Evolutionary conservation across 2,888 invertebrate genomes (phyloP).

Genomic region (Coelopa pilipes): DNA sequence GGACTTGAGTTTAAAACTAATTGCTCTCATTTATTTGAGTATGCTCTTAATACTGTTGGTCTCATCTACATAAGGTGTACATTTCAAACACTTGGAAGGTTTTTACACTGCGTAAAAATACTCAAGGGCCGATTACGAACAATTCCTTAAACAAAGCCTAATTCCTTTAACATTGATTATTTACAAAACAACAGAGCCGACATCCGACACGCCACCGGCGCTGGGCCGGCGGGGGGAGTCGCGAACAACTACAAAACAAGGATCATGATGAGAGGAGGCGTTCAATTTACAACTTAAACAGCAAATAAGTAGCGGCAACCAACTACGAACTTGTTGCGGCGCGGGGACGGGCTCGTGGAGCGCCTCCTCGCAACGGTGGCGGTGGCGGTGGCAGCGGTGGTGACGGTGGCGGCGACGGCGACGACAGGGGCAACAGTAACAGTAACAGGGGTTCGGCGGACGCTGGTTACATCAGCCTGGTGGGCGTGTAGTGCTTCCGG

Average conservation of each 20-base stretch:
- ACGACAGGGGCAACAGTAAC: not conserved
- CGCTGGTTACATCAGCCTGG: constrained; percentile 12
- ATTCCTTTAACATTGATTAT: constrained; percentile 4
- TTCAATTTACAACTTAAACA: constrained; percentile 3
- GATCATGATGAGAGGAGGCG: not conserved
- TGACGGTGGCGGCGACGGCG: too few species aligned
- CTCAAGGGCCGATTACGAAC: constrained; percentile 3
- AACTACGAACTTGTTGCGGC: not conserved
- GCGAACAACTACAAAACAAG: not conserved
- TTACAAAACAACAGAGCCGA: not conserved
- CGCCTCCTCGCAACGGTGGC: too few species aligned
- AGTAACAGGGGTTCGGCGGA: not conserved
- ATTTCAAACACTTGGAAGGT: not conserved
- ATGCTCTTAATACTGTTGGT: constrained; percentile 29
- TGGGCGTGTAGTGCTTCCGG: constrained; percentile 18
- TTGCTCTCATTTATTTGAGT: constrained; percentile 10
- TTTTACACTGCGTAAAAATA: not conserved
- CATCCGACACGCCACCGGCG: not conserved
- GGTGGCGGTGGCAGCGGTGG: too few species aligned
- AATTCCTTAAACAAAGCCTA: constrained; percentile 10
- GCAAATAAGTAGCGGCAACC: not conserved
- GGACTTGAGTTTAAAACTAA: not conserved
- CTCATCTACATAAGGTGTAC: not conserved
- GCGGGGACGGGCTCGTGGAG: not conserved
- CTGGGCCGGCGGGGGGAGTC: not conserved